Percentiles rank a stretch among this genome's conserved stretches.
Evolutionary conservation across 2,797 vertebrate genomes (phyloP).

Genomic region (Acrossocheilus fasciatus): DNA sequence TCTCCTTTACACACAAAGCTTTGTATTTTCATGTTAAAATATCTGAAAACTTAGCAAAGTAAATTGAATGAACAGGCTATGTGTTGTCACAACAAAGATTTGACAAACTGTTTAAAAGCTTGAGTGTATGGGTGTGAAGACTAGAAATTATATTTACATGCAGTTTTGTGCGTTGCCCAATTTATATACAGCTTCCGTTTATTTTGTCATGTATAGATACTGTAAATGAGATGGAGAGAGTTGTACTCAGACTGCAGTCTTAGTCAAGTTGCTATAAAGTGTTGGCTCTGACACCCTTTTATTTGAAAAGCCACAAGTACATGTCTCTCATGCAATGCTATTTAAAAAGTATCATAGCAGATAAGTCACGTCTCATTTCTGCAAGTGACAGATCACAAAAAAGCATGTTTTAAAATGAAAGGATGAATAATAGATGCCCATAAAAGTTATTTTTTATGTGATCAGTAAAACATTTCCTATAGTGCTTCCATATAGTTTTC

Average conservation of each 20-base stretch:
- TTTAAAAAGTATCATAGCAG: background rate
- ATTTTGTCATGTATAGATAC: background rate
- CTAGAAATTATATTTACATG: background rate
- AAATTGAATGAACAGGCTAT: background rate
- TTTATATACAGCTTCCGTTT: background rate
- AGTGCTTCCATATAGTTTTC: constrained; percentile 36
- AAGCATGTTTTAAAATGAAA: background rate
- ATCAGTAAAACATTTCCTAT: background rate
- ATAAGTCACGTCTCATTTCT: background rate
- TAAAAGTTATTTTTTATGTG: background rate
- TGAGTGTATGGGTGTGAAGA: background rate
- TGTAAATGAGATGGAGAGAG: background rate
- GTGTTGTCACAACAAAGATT: background rate
- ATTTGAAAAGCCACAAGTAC: background rate
- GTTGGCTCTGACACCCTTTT: background rate
- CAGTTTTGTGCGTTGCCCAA: background rate
- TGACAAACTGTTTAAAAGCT: background rate
- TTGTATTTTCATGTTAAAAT: background rate
- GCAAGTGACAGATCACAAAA: background rate
- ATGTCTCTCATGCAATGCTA: background rate
- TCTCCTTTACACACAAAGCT: background rate
- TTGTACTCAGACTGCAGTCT: background rate
- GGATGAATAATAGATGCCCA: background rate
- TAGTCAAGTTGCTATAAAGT: background rate
- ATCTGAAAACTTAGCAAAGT: background rate